Evolutionary conservation across 2,797 vertebrate species (phyloP).

Genomic region (Anisognathus igniventris): DNA sequence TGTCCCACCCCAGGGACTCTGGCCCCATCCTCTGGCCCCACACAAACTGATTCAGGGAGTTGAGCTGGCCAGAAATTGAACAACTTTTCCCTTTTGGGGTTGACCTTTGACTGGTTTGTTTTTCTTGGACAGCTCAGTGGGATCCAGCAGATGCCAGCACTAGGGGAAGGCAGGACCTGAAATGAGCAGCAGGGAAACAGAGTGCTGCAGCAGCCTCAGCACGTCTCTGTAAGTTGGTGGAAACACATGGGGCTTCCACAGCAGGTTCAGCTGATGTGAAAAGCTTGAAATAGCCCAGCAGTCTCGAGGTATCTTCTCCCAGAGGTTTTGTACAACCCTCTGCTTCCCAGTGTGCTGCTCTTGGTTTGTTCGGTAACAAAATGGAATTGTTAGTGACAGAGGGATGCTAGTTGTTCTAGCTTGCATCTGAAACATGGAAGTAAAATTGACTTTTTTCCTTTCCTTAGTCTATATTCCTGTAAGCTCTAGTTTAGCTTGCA

Average conservation of each 20-base stretch:
- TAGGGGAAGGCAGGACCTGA: not conserved
- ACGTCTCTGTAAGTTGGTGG: not conserved
- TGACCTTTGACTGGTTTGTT: not conserved
- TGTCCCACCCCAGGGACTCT: not conserved
- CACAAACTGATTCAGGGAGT: not conserved
- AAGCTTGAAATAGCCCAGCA: not conserved
- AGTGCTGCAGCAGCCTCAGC: not conserved
- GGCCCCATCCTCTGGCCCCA: not conserved
- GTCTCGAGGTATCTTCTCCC: not conserved
- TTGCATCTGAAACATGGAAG: not conserved
- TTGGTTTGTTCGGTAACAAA: not conserved
- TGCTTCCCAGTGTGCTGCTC: not conserved
- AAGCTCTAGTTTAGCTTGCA: not conserved
- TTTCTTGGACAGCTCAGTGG: not conserved
- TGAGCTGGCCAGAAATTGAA: not conserved
- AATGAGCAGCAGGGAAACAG: not conserved
- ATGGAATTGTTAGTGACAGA: not conserved
- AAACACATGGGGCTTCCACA: not conserved
- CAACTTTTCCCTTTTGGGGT: not conserved
- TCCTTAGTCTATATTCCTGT: not conserved
- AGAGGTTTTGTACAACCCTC: not conserved
- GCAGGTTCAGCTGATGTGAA: not conserved
- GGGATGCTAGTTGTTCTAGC: not conserved
- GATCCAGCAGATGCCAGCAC: not conserved
- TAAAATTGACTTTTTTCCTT: not conserved